phyloP scores from a whole-genome alignment of 1,140 invertebrate species.

The Bicyclus anynana region DNA sequence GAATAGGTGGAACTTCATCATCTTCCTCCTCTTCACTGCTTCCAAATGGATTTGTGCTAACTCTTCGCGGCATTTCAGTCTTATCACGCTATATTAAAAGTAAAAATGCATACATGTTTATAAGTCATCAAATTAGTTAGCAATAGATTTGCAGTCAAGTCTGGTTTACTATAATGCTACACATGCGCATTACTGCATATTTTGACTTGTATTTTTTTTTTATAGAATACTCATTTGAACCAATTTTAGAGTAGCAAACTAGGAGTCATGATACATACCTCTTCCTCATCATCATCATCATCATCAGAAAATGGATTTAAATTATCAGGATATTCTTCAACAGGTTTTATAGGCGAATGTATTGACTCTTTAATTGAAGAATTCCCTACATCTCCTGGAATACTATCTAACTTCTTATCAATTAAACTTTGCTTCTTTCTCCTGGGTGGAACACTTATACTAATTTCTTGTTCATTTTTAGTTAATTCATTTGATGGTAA shows the following conservation, averaged over 20 bases:
- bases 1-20: slow-evolving; percentile 62
- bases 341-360: slow-evolving; percentile 17
- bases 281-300: slow-evolving; percentile 74
- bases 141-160: too few species aligned
- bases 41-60: slow-evolving; percentile 84
- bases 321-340: slow-evolving; percentile 82
- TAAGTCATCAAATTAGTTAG: too few species aligned
- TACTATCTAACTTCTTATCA: slow-evolving; percentile 28
- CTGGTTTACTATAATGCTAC: too few species aligned
- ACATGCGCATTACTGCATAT: too few species aligned
- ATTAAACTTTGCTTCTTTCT: slow-evolving; percentile 50
- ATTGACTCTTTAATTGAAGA: slow-evolving; percentile 12
- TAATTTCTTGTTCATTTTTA: slow-evolving; percentile 40
- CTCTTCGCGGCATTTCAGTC: slow-evolving; percentile 30
- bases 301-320: slow-evolving; percentile 89
- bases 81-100: slow-evolving; percentile 25
- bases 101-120: slow-evolving; percentile 22
- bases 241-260: too few species aligned
- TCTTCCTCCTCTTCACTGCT: slow-evolving; percentile 82
- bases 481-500: slow-evolving; percentile 20
- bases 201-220: background rate
- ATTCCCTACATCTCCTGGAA: slow-evolving; percentile 3
- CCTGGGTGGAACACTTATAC: slow-evolving; percentile 63
- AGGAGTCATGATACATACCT: slow-evolving; percentile 26
- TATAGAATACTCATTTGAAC: too few species aligned